Conservation (phyloP, 1,140 invertebrate species). For the Drosophila watanabei region DNA sequence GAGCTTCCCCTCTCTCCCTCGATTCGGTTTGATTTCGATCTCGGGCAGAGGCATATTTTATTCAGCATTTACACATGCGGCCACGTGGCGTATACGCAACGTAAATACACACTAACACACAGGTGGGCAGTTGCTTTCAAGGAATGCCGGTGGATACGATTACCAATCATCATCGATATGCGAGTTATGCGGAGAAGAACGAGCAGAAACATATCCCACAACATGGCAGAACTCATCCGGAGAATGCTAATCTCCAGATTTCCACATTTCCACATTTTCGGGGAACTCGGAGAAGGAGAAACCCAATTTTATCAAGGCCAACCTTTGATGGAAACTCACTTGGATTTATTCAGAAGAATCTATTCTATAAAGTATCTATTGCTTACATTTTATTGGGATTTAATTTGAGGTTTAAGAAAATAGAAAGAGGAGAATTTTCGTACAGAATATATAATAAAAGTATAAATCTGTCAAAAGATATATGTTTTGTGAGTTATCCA, state of each 20-base stretch:
- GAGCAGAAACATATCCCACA: constrained; percentile 13
- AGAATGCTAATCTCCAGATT: constrained; percentile 10
- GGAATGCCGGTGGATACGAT: constrained; percentile 30
- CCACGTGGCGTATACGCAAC: constrained; percentile 41
- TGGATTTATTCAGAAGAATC: neutral
- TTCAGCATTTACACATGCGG: constrained; percentile 27
- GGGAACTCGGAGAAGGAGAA: neutral
- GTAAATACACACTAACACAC: neutral
- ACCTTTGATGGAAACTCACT: neutral
- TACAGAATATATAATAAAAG: no score
- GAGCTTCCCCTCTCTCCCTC: neutral
- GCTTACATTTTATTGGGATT: neutral
- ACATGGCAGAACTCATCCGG: constrained; percentile 8
- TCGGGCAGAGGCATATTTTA: constrained; percentile 14
- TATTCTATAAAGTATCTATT: neutral
- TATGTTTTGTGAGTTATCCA: neutral
- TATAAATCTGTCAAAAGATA: neutral
- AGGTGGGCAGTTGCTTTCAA: constrained; percentile 11
- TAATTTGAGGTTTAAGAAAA: neutral
- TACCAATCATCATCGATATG: constrained; percentile 41
- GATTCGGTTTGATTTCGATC: neutral
- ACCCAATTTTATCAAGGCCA: neutral
- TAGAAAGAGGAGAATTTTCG: rapidly evolving
- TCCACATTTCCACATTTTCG: neutral
- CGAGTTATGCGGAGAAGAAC: constrained; percentile 5